phyloP scores from a whole-genome alignment of 2,797 vertebrate species.

The Myiotriccus ornatus region DNA sequence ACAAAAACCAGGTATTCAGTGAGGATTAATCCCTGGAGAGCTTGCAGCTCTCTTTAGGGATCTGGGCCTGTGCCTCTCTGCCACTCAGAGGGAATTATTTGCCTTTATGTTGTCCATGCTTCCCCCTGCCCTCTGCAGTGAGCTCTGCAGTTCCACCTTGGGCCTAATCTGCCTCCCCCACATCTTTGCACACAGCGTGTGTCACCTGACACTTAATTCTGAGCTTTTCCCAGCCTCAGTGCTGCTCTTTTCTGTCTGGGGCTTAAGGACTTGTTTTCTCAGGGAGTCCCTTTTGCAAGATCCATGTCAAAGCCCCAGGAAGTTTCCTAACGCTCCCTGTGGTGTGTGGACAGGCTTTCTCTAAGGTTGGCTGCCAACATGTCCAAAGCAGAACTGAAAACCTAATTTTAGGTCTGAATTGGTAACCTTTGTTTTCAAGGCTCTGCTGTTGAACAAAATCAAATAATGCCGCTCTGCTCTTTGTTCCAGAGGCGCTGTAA shows the following conservation, averaged over 20 bases:
- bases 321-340: not conserved
- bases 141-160: not conserved
- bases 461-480: not conserved
- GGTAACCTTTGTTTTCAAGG: not conserved
- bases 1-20: not conserved
- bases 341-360: not conserved
- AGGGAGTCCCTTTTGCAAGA: not conserved
- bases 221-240: not conserved
- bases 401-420: not conserved
- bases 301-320: not conserved
- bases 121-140: not conserved
- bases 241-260: not conserved
- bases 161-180: constrained; percentile 13
- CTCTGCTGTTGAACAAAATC: not conserved
- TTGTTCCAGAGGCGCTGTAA: constrained; percentile 86
- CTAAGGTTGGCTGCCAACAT: not conserved
- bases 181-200: not conserved
- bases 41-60: not conserved
- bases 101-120: not conserved
- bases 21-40: not conserved
- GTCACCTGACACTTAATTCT: not conserved
- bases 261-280: not conserved
- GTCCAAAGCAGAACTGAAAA: not conserved
- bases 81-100: not conserved
- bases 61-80: not conserved